phyloP scores from a whole-genome alignment of 2,797 vertebrate genomes.

The Pampus argenteus region DNA sequence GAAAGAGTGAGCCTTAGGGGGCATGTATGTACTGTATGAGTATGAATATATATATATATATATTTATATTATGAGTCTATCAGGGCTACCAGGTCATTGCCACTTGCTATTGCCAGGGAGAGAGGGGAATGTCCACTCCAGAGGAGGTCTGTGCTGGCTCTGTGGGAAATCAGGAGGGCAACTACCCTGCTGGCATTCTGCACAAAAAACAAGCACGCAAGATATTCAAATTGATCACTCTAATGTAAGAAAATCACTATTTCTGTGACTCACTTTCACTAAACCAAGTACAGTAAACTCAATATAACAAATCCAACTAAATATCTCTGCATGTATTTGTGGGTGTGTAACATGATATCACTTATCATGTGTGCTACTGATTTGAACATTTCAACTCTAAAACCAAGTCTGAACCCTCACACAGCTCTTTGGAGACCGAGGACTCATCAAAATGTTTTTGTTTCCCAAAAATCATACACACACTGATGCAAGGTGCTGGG shows the following conservation, averaged over 20 bases:
- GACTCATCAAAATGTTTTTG: no score
- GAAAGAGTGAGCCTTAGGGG: not conserved
- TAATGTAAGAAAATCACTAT: not conserved
- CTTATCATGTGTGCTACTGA: not conserved
- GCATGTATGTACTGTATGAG: not conserved
- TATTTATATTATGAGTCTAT: no score
- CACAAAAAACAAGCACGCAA: conserved; percentile 2
- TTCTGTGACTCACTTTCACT: no score
- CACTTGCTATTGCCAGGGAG: conserved; percentile 89
- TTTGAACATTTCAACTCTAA: no score
- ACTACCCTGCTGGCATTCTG: conserved; percentile 86
- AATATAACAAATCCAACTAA: not conserved
- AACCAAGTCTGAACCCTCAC: no score
- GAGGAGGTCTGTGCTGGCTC: conserved; percentile 83
- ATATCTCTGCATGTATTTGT: not conserved
- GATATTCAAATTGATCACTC: not conserved
- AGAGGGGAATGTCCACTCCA: conserved; percentile 93
- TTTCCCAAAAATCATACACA: no score
- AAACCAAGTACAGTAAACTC: not conserved
- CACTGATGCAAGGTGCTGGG: no score
- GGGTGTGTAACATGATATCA: no score
- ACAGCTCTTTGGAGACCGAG: no score
- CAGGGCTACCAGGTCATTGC: conserved; percentile 89
- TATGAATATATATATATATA: no score
- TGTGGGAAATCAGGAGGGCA: conserved; percentile 84